Percentiles rank a stretch among this genome's conserved stretches.
phyloP scores from a whole-genome alignment of 1,140 invertebrate species.

The Scaptomyza montana region DNA sequence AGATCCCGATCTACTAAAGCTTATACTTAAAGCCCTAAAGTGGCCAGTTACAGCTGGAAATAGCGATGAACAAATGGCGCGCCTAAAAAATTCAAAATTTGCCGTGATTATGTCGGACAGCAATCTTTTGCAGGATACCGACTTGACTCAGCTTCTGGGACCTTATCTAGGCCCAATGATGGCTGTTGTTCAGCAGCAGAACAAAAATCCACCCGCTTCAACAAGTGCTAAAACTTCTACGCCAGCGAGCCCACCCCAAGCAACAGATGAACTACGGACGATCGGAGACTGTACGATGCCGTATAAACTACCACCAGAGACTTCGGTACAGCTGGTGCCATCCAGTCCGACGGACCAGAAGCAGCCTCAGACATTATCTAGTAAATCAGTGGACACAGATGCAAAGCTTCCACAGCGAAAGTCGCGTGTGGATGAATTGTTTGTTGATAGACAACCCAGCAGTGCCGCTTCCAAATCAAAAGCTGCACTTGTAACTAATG shows the following conservation, averaged over 20 bases:
- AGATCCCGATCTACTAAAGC: conserved; percentile 74
- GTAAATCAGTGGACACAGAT: conserved; percentile 18
- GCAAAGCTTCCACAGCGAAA: conserved; percentile 51
- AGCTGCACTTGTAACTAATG: conserved; percentile 59
- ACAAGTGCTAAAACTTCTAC: conserved; percentile 9
- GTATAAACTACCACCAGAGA: conserved; percentile 79
- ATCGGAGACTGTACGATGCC: conserved; percentile 68
- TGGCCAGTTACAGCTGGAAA: conserved; percentile 71
- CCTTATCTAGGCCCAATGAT: conserved; percentile 73
- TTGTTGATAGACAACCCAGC: background rate
- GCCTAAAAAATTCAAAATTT: conserved; percentile 74
- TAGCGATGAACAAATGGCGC: conserved; percentile 71
- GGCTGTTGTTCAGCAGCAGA: conserved; percentile 54
- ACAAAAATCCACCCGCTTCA: conserved; percentile 19
- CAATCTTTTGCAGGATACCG: conserved; percentile 78
- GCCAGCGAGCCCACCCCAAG: conserved; percentile 28
- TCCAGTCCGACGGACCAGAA: conserved; percentile 70
- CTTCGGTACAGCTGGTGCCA: conserved; percentile 78
- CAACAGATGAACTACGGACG: conserved; percentile 23
- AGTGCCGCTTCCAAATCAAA: conserved; percentile 29
- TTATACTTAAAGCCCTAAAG: conserved; percentile 79
- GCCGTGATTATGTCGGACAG: conserved; percentile 73
- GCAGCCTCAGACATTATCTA: conserved; percentile 1
- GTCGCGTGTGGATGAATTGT: conserved; percentile 31
- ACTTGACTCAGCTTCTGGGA: conserved; percentile 78